These are phyloP conservation scores for Orthosia gothica DNA, from an alignment of 2,888 invertebrate species.

Conservation along the genomic window DNA sequence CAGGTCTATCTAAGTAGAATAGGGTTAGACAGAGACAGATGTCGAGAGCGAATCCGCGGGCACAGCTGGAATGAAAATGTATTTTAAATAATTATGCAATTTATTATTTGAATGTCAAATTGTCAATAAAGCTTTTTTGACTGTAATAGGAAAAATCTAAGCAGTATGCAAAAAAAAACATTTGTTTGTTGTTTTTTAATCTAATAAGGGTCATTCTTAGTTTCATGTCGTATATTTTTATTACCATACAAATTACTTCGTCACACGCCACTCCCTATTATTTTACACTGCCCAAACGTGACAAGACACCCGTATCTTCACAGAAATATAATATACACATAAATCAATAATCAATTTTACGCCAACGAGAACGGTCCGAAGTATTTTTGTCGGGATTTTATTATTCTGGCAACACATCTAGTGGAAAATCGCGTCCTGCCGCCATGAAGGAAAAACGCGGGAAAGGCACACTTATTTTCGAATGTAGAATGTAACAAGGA, in stretches of 20 bases:
- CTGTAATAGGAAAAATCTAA: background rate
- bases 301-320: slow-evolving; percentile 68
- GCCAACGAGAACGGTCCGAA: slow-evolving; percentile 81
- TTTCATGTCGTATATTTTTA: slow-evolving; percentile 58
- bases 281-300: slow-evolving; percentile 73
- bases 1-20: too few species aligned
- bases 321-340: slow-evolving; percentile 74
- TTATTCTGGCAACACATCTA: slow-evolving; percentile 85
- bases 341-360: slow-evolving; percentile 91
- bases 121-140: background rate
- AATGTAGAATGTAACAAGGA: slow-evolving; percentile 74
- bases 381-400: slow-evolving; percentile 85
- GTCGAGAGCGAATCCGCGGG: too few species aligned
- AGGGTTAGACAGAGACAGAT: too few species aligned
- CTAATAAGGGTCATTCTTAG: background rate
- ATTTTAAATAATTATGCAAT: too few species aligned
- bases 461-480: slow-evolving; percentile 78
- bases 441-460: slow-evolving; percentile 73
- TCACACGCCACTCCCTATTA: slow-evolving; percentile 80
- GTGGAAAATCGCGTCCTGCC: slow-evolving; percentile 86
- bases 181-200: background rate
- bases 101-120: background rate
- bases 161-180: background rate
- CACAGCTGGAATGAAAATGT: too few species aligned
- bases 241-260: slow-evolving; percentile 77